A percentile compares a stretch with the other conserved stretches of the same genome.
Conservation (phyloP, 2,113 vertebrate genomes). For the Microcebus griseorufus region DNA sequence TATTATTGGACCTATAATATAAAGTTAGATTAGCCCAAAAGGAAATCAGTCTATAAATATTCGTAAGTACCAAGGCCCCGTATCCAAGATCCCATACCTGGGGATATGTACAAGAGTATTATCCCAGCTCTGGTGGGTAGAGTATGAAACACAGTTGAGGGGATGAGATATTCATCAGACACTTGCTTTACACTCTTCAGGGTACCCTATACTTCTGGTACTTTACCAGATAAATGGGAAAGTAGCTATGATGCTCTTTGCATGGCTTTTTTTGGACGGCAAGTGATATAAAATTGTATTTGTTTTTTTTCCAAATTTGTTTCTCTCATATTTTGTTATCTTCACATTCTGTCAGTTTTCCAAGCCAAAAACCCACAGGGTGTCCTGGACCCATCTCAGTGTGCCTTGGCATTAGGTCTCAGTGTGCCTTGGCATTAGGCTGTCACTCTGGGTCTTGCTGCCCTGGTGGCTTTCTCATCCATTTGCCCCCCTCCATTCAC, state of each 20-base stretch:
- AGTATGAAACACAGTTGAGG: background rate
- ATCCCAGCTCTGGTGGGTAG: accelerated
- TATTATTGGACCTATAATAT: background rate
- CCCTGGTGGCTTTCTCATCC: background rate
- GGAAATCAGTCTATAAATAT: background rate
- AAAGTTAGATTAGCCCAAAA: background rate
- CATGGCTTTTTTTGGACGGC: too few relatives aligned
- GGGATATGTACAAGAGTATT: background rate
- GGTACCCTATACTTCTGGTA: too few relatives aligned
- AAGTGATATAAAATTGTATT: too few relatives aligned
- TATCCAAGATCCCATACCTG: background rate
- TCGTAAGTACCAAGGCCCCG: background rate
- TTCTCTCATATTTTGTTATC: background rate
- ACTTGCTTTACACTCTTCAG: background rate
- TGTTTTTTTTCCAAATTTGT: too few relatives aligned
- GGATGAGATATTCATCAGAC: background rate
- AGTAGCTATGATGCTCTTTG: too few relatives aligned
- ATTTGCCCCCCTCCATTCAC: background rate
- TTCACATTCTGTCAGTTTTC: background rate
- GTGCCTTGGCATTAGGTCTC: background rate
- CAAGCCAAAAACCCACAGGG: background rate
- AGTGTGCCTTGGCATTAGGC: background rate
- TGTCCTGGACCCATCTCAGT: background rate
- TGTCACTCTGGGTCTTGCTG: background rate
- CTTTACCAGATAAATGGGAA: too few relatives aligned